phyloP scores from a whole-genome alignment of 2,888 invertebrate genomes.

The Drosophila meridiana region DNA sequence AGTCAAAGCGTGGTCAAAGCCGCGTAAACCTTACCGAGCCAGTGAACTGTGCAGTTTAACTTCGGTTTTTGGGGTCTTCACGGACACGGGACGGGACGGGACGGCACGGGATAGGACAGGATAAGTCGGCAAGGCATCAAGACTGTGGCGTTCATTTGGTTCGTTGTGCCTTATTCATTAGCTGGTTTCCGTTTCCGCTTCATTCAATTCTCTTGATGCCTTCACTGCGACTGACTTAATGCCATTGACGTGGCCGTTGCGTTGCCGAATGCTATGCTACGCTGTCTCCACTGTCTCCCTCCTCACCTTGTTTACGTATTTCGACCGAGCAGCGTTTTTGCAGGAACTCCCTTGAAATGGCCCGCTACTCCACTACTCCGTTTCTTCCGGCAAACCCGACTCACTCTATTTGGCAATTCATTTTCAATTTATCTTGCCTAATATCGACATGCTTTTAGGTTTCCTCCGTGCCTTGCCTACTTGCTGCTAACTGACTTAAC shows the following conservation, averaged over 20 bases:
- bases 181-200: conserved; percentile 78
- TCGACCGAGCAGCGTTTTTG: conserved; percentile 47
- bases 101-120: background rate
- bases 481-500: conserved; percentile 54
- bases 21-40: conserved; percentile 24
- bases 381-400: conserved; percentile 5
- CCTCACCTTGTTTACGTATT: conserved; percentile 49
- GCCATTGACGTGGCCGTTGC: conserved; percentile 62
- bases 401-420: conserved; percentile 70
- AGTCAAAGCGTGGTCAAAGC: conserved; percentile 9
- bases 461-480: conserved; percentile 33
- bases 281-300: conserved; percentile 27
- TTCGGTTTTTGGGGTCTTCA: conserved; percentile 20
- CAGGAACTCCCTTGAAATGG: conserved; percentile 15
- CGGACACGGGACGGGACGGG: background rate
- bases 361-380: background rate
- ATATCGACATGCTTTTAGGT: conserved; percentile 78
- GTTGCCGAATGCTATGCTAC: conserved; percentile 43
- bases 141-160: conserved; percentile 68
- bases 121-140: conserved; percentile 16
- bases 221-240: conserved; percentile 68
- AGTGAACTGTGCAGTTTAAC: conserved; percentile 53
- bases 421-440: conserved; percentile 81
- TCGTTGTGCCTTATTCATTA: conserved; percentile 76
- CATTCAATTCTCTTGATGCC: conserved; percentile 74